Evolutionary conservation across 2,888 invertebrate genomes (phyloP).

Genomic region (Leptarthrus brevirostris): DNA sequence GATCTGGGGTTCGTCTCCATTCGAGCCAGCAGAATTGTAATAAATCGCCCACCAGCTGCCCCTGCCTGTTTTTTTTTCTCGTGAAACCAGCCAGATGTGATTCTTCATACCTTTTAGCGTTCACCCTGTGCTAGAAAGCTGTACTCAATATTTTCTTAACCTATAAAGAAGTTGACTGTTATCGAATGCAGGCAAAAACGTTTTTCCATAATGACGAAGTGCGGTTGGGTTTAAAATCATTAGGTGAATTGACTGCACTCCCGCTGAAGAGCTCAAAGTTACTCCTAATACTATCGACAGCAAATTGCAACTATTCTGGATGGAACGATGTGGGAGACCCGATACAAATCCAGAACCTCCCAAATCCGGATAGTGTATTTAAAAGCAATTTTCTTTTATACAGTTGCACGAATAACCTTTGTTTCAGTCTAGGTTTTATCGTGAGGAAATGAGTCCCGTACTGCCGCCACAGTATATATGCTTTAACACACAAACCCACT

Average conservation of each 20-base stretch:
- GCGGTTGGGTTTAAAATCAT: conserved; percentile 11
- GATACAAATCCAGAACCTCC: background rate
- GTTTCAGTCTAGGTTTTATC: conserved; percentile 17
- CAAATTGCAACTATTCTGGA: background rate
- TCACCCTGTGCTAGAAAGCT: background rate
- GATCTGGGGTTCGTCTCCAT: too few relatives aligned
- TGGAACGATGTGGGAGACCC: background rate
- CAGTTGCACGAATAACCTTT: conserved; percentile 32
- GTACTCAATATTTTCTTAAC: conserved; percentile 4
- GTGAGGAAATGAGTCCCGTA: conserved; percentile 19
- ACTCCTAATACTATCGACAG: background rate
- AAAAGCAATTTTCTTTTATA: conserved; percentile 31
- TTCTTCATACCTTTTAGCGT: conserved; percentile 20
- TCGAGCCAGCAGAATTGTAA: too few relatives aligned
- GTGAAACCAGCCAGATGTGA: conserved; percentile 14
- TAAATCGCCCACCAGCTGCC: too few relatives aligned
- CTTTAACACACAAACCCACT: too few relatives aligned
- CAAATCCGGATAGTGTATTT: conserved; percentile 10
- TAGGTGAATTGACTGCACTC: conserved; percentile 20
- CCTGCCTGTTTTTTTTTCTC: too few relatives aligned
- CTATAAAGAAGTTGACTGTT: conserved; percentile 2
- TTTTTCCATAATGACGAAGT: background rate
- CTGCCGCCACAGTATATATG: background rate
- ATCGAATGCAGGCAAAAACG: too few relatives aligned
- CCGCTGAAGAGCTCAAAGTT: conserved; percentile 6